Conservation (phyloP, 2,888 invertebrate species). For the Eupithecia dodoneata region DNA sequence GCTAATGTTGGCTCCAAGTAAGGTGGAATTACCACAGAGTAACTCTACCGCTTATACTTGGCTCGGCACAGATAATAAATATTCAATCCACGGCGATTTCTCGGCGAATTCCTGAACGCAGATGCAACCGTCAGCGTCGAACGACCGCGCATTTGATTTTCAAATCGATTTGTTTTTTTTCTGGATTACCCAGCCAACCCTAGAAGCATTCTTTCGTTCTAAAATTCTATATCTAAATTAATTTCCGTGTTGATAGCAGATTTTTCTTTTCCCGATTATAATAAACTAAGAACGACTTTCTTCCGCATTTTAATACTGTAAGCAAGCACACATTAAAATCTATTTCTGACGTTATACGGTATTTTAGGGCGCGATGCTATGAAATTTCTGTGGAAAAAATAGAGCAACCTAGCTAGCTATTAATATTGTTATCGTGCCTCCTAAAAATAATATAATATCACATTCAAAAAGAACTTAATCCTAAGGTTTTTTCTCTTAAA, state of each 20-base stretch:
- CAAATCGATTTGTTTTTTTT: slow-evolving; percentile 50
- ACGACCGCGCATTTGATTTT: slow-evolving; percentile 70
- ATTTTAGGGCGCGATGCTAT: background rate
- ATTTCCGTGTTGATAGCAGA: background rate
- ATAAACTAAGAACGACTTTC: background rate
- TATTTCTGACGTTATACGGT: background rate
- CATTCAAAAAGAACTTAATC: too few relatives aligned
- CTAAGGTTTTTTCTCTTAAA: background rate
- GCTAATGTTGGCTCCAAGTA: slow-evolving; percentile 46
- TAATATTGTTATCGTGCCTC: too few relatives aligned
- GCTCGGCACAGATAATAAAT: slow-evolving; percentile 59
- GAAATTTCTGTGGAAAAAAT: background rate
- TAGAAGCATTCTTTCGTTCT: background rate
- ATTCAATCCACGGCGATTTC: slow-evolving; percentile 79
- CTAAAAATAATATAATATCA: too few relatives aligned
- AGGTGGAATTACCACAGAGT: slow-evolving; percentile 33
- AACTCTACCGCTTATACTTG: slow-evolving; percentile 4
- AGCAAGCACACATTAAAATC: background rate
- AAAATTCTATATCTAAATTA: background rate
- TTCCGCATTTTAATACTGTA: background rate
- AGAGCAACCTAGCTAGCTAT: background rate
- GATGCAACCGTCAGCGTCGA: slow-evolving; percentile 75
- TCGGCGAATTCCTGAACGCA: slow-evolving; percentile 81
- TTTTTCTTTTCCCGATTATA: background rate
- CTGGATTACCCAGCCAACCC: background rate